Conservation (phyloP, 2,797 vertebrate genomes). For the Eulemur coronatus region DNA sequence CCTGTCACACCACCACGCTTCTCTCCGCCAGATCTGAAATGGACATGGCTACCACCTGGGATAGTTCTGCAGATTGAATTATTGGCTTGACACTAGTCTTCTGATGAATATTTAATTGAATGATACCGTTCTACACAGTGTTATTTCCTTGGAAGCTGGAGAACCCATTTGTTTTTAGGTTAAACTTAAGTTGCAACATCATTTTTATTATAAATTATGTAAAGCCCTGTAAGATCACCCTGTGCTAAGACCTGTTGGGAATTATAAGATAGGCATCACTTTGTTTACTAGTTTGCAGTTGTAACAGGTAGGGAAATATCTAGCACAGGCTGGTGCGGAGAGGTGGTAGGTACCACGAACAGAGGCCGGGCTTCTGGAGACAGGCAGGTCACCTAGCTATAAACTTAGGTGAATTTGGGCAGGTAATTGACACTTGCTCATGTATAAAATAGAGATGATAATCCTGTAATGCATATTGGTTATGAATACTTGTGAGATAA, state of each 20-base stretch:
- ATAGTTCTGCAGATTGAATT: not conserved
- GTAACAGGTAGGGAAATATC: not conserved
- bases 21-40: not conserved
- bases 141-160: not conserved
- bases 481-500: not conserved
- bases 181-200: not conserved
- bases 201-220: not conserved
- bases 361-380: not conserved
- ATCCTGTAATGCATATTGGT: not conserved
- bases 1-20: accelerated
- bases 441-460: not conserved
- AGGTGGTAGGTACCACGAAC: no score
- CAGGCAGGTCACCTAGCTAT: not conserved
- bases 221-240: not conserved
- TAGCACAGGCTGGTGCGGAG: not conserved
- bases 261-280: not conserved
- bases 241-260: not conserved
- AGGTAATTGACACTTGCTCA: not conserved
- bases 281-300: not conserved
- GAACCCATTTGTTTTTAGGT: not conserved
- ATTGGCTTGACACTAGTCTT: not conserved
- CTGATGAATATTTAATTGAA: not conserved
- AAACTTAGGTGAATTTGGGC: not conserved
- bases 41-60: no score
- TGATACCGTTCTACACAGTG: not conserved